A percentile compares a stretch with the other conserved stretches of the same genome.
Conservation (phyloP, 1,140 invertebrate species). For the Phenacoccus solenopsis region DNA sequence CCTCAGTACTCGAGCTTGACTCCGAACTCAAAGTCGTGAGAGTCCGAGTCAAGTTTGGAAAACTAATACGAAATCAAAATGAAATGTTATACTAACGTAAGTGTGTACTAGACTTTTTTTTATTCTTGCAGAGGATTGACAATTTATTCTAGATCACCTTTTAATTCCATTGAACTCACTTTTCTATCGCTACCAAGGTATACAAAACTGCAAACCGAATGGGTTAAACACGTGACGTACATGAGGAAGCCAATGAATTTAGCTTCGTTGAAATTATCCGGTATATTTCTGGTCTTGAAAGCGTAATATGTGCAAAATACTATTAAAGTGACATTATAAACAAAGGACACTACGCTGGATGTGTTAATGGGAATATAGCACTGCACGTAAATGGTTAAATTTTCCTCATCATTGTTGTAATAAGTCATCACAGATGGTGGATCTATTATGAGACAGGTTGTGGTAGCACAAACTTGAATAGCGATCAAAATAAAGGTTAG, state of each 20-base stretch:
- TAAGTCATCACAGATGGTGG: not conserved
- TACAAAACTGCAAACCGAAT: constrained; percentile 58
- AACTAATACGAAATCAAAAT: too few relatives aligned
- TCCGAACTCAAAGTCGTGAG: not conserved
- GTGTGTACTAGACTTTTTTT: too few relatives aligned
- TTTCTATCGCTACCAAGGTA: constrained; percentile 46
- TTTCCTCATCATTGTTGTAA: not conserved
- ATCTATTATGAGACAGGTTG: not conserved
- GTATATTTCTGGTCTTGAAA: constrained; percentile 58
- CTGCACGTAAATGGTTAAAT: constrained; percentile 75
- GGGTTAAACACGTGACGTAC: constrained; percentile 63
- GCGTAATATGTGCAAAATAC: constrained; percentile 58
- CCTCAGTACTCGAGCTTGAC: too few relatives aligned
- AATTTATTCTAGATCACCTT: too few relatives aligned
- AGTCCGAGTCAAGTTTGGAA: not conserved
- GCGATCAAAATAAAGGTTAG: not conserved
- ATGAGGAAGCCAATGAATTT: constrained; percentile 57
- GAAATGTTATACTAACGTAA: too few relatives aligned
- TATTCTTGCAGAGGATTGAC: too few relatives aligned
- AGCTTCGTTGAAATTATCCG: constrained; percentile 60
- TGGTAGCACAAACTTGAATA: not conserved
- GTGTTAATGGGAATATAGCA: constrained; percentile 77
- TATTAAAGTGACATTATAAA: constrained; percentile 62
- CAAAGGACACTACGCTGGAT: constrained; percentile 55
- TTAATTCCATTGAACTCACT: not conserved